These are phyloP conservation scores for Lathamus discolor DNA, from an alignment of 2,113 vertebrate species.

Conservation along the genomic window DNA sequence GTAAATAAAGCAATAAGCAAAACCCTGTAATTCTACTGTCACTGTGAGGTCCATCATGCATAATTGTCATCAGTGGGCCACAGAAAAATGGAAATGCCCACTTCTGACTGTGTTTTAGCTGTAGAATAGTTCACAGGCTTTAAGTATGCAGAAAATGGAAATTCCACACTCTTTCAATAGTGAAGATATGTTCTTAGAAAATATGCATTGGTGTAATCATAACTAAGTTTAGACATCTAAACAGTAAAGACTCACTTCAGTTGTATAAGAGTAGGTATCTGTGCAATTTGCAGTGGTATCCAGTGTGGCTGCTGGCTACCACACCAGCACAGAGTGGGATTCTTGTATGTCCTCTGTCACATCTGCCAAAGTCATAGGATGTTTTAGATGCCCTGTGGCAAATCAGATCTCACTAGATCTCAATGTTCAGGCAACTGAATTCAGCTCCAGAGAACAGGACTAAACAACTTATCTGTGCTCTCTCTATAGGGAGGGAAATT, in stretches of 20 bases:
- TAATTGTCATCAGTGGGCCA: background rate
- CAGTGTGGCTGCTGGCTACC: background rate
- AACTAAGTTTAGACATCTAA: background rate
- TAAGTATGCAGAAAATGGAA: background rate
- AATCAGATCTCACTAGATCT: background rate
- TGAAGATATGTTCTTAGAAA: background rate
- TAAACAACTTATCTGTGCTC: background rate
- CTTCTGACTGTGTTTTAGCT: background rate
- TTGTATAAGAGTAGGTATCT: background rate
- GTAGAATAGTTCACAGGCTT: background rate
- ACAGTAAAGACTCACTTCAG: background rate
- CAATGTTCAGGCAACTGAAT: background rate
- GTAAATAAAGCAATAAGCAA: background rate
- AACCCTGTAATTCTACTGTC: background rate
- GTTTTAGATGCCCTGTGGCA: background rate
- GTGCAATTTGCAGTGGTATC: background rate
- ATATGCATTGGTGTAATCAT: background rate
- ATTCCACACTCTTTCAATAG: background rate
- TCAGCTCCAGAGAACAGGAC: background rate
- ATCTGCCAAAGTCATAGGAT: background rate
- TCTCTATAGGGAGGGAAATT: background rate
- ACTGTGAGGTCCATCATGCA: background rate
- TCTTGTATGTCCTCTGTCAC: background rate
- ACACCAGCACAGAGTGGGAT: background rate
- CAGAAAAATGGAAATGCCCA: background rate